phyloP scores from a whole-genome alignment of 2,113 vertebrate genomes.

The Gobius niger region DNA sequence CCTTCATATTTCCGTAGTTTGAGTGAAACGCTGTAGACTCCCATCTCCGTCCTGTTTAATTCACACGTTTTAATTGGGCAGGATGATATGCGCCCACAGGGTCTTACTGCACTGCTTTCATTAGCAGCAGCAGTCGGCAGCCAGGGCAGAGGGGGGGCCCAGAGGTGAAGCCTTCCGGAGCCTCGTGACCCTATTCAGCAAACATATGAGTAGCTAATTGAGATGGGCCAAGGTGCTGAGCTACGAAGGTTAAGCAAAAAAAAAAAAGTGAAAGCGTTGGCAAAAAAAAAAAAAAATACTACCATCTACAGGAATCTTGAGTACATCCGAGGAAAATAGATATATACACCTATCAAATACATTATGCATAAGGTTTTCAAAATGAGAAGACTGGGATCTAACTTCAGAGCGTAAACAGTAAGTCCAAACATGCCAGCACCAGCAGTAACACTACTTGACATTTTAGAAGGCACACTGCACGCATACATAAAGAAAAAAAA shows the following conservation, averaged over 20 bases:
- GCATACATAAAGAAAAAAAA: too few relatives aligned
- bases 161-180: constrained; percentile 58
- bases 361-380: constrained; percentile 43
- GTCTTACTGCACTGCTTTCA: constrained; percentile 66
- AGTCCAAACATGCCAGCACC: too few relatives aligned
- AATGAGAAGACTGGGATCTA: constrained; percentile 27
- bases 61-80: constrained; percentile 78
- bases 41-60: constrained; percentile 64
- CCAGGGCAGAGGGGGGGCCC: constrained; percentile 46
- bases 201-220: constrained; percentile 73
- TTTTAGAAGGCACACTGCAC: too few relatives aligned
- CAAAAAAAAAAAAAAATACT: constrained; percentile 11
- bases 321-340: constrained; percentile 10
- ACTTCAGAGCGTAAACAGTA: constrained; percentile 42
- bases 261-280: constrained; percentile 48
- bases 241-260: constrained; percentile 48
- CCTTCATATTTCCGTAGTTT: constrained; percentile 23
- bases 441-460: too few relatives aligned
- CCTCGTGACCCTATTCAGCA: constrained; percentile 53
- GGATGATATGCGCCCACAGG: constrained; percentile 46
- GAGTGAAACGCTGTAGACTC: constrained; percentile 45
- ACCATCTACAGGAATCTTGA: constrained; percentile 22
- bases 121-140: constrained; percentile 59
- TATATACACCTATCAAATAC: constrained; percentile 14
- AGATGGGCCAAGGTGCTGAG: constrained; percentile 54